phyloP scores from a whole-genome alignment of 2,797 vertebrate genomes.

The Chaetophractus vellerosus region DNA sequence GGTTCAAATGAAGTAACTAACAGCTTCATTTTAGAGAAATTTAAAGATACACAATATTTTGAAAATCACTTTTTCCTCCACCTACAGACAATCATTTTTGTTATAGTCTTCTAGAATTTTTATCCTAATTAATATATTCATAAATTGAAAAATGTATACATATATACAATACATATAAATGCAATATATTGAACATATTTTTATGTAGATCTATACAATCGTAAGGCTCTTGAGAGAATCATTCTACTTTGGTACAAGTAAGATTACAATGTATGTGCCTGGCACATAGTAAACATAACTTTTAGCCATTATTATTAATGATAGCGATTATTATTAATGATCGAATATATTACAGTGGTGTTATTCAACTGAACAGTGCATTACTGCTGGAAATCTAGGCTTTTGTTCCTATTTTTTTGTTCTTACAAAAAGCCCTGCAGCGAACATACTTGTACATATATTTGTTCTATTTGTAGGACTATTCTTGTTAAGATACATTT shows the following conservation, averaged over 20 bases:
- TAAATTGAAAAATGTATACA: conserved; percentile 21
- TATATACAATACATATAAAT: conserved; percentile 18
- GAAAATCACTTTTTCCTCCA: conserved; percentile 4
- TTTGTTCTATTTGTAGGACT: conserved; percentile 25
- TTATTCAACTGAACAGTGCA: background rate
- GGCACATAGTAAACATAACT: background rate
- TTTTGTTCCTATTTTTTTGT: conserved; percentile 34
- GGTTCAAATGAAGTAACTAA: background rate
- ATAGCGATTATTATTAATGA: background rate
- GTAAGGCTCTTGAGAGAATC: background rate
- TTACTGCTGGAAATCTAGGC: background rate
- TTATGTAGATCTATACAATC: background rate
- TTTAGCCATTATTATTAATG: background rate
- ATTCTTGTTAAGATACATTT: background rate
- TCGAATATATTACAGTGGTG: background rate
- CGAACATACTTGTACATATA: background rate
- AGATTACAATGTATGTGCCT: background rate
- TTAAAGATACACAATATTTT: background rate
- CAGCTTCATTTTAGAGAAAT: conserved; percentile 27
- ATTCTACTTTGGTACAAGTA: background rate
- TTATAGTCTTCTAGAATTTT: conserved; percentile 40
- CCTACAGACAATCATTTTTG: conserved; percentile 11
- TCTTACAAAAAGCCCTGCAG: background rate
- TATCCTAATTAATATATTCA: background rate
- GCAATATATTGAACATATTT: background rate